Evolutionary conservation across 2,888 invertebrate genomes (phyloP), one percentile per base, ranked within the genome.

Genomic region (Philaethria dido): DNA sequence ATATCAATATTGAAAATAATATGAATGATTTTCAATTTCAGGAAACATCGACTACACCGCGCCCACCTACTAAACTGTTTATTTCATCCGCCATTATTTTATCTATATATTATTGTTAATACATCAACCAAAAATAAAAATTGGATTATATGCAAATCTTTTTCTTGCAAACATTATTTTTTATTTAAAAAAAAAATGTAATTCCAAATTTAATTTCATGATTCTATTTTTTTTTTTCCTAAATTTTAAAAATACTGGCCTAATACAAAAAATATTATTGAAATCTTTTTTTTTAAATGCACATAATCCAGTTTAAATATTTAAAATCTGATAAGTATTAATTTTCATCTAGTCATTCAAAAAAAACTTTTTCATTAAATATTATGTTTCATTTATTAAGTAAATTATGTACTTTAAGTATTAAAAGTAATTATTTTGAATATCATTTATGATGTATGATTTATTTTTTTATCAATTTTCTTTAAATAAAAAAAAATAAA

Each of bases 31-130:
- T 74, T 70, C 68, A 62, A 66, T 93, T 93, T 64, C 93, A 94
- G 95, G 94, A 77, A 94, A 94, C 80, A 93, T 94, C 73, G 95
- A 95, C 83, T 96, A 95, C 87, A 95, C 95, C 78, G 95, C 95
- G 61, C 95, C 95, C 62, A 95, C 96, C 73, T 96, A 96, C 82
- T 95, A 94, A 93, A 76, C 69, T 55, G 61, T 54, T 29, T 59
- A 20, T 25, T 55, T 44, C 13, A 48, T 50, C 13, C 44, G 11
- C 33, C 22, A 11, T 63, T 39, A 22, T 44, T 54, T 64, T 60
- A 39, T 52, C 11, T 59, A 45, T 44, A 63, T 73, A 68, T 77
- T 72, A 75, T 77, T 73, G 72, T 76, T 76, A 74, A 60, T 72
- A 71, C 68, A 68, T 18, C 22, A 25, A 9, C 29, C 16, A 8